Percentiles rank a stretch among this genome's conserved stretches.
Conservation (phyloP, 2,888 invertebrate species). For the Lochmaea crataegi region DNA sequence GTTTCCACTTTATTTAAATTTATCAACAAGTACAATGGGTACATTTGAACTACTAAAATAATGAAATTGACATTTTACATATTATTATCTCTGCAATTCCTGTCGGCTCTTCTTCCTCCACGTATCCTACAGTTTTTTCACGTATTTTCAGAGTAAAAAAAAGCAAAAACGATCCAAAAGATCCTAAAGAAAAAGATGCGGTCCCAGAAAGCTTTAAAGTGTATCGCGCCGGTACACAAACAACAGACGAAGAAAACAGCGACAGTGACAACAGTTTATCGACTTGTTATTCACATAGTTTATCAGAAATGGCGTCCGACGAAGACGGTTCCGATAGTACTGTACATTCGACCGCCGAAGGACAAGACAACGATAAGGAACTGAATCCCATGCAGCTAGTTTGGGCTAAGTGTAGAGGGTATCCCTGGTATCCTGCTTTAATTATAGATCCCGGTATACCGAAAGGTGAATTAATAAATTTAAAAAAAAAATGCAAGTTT, state of each 20-base stretch:
- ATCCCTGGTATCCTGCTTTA: conserved; percentile 97
- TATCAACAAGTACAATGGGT: too few relatives aligned
- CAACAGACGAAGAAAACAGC: conserved; percentile 62
- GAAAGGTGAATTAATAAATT: conserved; percentile 70
- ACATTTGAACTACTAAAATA: too few relatives aligned
- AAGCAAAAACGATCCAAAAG: conserved; percentile 31
- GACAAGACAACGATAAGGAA: conserved; percentile 54
- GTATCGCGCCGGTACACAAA: conserved; percentile 65
- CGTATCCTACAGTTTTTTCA: too few relatives aligned
- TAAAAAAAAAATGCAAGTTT: not conserved
- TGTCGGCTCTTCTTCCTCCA: too few relatives aligned
- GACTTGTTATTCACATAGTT: conserved; percentile 65
- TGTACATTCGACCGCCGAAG: conserved; percentile 60
- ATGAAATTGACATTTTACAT: too few relatives aligned
- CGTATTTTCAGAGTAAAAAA: conserved; percentile 51
- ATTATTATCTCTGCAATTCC: too few relatives aligned
- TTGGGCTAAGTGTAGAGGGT: conserved; percentile 97
- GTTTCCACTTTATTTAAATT: too few relatives aligned
- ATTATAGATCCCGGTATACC: conserved; percentile 96
- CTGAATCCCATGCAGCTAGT: conserved; percentile 91
- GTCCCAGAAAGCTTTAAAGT: conserved; percentile 69
- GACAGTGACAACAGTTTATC: conserved; percentile 65
- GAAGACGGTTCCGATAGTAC: conserved; percentile 63
- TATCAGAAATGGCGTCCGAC: conserved; percentile 63
- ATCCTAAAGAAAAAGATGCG: conserved; percentile 46